Evolutionary conservation across 2,113 vertebrate species (phyloP), one percentile per base, ranked within the genome.

Genomic region (Sander lucioperca): DNA sequence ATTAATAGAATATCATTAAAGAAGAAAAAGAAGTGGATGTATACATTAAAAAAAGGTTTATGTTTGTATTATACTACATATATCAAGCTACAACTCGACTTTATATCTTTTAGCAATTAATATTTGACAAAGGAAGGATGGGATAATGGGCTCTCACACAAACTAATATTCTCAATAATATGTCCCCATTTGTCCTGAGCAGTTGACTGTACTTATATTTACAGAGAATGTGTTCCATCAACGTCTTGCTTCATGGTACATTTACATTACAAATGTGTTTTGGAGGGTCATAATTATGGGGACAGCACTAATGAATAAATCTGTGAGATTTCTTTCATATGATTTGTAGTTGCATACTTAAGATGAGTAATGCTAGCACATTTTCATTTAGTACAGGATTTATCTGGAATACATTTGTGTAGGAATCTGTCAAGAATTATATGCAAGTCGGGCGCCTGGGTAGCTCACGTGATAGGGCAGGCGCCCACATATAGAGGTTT

Each of bases 181-280:
- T 53, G 54, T 72, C 18, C 62, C 25, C 53, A 66, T 84, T 84
- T 68, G 39, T 84, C 71, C 39, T 0, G 21, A 59, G 61, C 56
- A 78, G 74, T 23, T 62, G 71, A 72, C 45, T 83, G 56, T 79
- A 61, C 83, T 84, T 86, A 59, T 45, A 70, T 72, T 72, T 67
- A 48, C 25, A 62, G 30, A 84, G 30, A 57, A 83, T 30, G 25
- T 74, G 3, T 74, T 85, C 47, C 39, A 74, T 87, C 77, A 85
- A 48, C 33, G 51, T 54, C 62, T 59, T 51, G 15, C 77, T 54
- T 43, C 63, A 69, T 39, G 36, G 47, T 21, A 53, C 74, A 84
- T 84, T 82, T 77, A 67, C 67, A 73, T 84, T 82, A 82, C 48
- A 86, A 86, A 84, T 79, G 58, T 66, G 16, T 65, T 79, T 66